phyloP scores from a whole-genome alignment of 2,888 invertebrate genomes.

The Microdon myrmicae region DNA sequence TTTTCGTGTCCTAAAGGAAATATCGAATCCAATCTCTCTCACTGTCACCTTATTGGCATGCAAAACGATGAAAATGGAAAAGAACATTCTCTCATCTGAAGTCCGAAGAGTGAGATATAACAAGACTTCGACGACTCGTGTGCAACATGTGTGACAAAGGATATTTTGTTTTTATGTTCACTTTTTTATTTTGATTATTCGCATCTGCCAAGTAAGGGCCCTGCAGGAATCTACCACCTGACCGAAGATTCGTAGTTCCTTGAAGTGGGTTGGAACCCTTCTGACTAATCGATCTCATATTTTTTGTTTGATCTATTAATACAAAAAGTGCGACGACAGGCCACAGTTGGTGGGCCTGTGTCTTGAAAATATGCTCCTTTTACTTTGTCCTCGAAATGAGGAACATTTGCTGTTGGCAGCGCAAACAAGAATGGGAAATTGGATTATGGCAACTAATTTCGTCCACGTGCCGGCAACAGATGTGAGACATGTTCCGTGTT shows the following conservation, averaged over 20 bases:
- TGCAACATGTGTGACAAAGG: conserved; percentile 43
- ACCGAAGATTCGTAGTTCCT: conserved; percentile 2
- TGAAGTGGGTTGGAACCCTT: conserved; percentile 2
- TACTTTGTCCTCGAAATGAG: not conserved
- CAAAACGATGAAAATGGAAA: conserved; percentile 8
- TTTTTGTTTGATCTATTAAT: conserved; percentile 33
- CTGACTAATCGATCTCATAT: no score
- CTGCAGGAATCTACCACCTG: conserved; percentile 26
- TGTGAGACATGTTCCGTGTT: conserved; percentile 26
- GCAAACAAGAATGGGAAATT: conserved; percentile 29
- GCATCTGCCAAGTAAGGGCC: not conserved
- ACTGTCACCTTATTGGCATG: conserved; percentile 25
- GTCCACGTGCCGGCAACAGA: conserved; percentile 46
- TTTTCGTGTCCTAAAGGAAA: conserved; percentile 29
- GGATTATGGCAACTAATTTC: conserved; percentile 38
- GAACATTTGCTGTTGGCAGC: conserved; percentile 29
- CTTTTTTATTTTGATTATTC: not conserved
- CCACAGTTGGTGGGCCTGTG: conserved; percentile 32
- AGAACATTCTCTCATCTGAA: conserved; percentile 26
- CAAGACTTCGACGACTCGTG: conserved; percentile 17
- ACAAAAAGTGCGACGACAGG: conserved; percentile 12
- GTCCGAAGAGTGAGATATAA: conserved; percentile 20
- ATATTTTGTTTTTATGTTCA: conserved; percentile 16
- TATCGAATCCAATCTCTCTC: conserved; percentile 45
- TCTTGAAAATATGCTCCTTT: conserved; percentile 10